Evolutionary conservation across 2,888 invertebrate genomes (phyloP), one percentile per base, ranked within the genome.

Genomic region (Tetropium fuscum): DNA sequence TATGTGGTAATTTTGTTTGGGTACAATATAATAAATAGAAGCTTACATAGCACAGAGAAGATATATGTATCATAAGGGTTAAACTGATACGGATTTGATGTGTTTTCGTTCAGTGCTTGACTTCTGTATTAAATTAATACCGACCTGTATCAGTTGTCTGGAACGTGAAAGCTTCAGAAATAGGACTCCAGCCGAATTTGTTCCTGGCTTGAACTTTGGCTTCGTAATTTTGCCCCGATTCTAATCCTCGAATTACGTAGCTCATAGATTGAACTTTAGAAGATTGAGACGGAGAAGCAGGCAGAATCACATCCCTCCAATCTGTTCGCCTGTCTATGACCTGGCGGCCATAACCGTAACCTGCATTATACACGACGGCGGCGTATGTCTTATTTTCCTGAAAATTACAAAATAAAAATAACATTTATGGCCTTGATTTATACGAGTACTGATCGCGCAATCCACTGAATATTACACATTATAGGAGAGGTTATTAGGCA

Each of bases 181-280:
- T 81, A 53, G 87, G 86, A 78, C 87, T 87, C 88, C 88, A 88
- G 60, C 89, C 89, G 76, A 86, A 89, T 67, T 87, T 86, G 79
- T 89, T 90, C 75, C 86, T 85, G 54, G 89, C 87, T 72, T 86
- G 85, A 55, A 89, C 88, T 75, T 85, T 86, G 53, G 88, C 89
- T 74, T 90, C 89, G 74, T 89, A 90, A 72, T 87, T 86, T 56
- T 87, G 85, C 61, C 86, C 87, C 8, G 88, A 85, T 74, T 89
- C 88, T 70, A 90, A 82, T 48, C 87, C 87, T 67, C 86, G 84
- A 74, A 89, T 88, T 79, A 88, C 83, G 78, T 88, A 89, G 70
- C 86, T 87, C 86, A 88, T 88, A 69, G 86, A 84, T 75, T 88
- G 88, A 38, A 86, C 82, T 66, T 85, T 86, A 61, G 84, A 83